phyloP scores from a whole-genome alignment of 2,113 vertebrate species.

The Danionella cerebrum region DNA sequence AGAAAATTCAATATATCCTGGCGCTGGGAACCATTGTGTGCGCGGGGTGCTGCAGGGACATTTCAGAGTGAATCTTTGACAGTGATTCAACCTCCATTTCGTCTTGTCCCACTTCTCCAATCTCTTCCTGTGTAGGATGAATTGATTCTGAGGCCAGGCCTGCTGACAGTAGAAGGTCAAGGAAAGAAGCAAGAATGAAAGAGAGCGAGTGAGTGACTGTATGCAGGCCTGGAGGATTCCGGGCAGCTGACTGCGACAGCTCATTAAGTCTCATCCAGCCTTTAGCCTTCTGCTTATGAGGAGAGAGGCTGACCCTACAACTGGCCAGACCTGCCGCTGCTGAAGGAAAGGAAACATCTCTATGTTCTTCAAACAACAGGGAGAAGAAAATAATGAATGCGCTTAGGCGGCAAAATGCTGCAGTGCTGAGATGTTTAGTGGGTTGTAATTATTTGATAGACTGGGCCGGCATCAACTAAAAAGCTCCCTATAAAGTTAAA shows the following conservation, averaged over 20 bases:
- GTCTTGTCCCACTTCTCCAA: slow-evolving; percentile 37
- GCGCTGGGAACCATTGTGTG: neutral
- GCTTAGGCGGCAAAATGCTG: slow-evolving; percentile 21
- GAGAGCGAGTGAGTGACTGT: no score
- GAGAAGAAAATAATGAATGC: slow-evolving; percentile 35
- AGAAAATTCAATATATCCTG: neutral
- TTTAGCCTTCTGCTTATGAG: slow-evolving; percentile 43
- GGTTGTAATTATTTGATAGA: slow-evolving; percentile 19
- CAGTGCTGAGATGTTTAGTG: neutral
- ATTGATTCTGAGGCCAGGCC: slow-evolving; percentile 41
- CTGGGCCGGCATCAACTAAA: neutral
- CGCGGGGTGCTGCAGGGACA: neutral
- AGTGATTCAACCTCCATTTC: slow-evolving; percentile 33
- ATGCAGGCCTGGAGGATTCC: slow-evolving; percentile 41
- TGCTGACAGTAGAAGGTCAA: slow-evolving; percentile 27
- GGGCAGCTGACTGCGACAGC: slow-evolving; percentile 48
- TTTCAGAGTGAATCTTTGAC: slow-evolving; percentile 34
- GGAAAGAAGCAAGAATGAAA: slow-evolving; percentile 14
- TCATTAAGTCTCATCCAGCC: slow-evolving; percentile 55
- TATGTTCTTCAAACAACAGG: slow-evolving; percentile 26
- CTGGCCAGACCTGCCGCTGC: slow-evolving; percentile 23
- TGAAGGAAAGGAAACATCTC: slow-evolving; percentile 4
- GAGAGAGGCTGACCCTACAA: slow-evolving; percentile 34
- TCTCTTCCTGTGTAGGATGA: slow-evolving; percentile 44
- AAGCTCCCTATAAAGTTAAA: neutral